These are phyloP conservation scores for Pterobdella sp. DNA, from an alignment of 2,888 invertebrate genomes.

Conservation along the genomic window DNA sequence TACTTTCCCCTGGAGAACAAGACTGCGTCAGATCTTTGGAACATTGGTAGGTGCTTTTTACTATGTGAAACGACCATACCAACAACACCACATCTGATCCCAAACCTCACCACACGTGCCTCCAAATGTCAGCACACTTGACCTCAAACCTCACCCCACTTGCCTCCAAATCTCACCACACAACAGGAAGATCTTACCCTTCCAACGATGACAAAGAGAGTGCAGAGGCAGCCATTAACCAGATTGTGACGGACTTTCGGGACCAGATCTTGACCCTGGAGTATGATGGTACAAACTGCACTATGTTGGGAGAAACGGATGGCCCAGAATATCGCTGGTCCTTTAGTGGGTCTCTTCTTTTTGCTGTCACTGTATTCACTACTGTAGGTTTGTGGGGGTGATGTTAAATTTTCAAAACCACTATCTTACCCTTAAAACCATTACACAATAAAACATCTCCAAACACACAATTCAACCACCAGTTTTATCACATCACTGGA, in stretches of 20 bases:
- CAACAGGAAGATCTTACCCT: conserved; percentile 34
- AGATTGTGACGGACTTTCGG: conserved; percentile 41
- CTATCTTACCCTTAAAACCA: background rate
- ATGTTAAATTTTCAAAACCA: background rate
- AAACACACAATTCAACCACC: background rate
- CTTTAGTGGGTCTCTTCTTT: conserved; percentile 48
- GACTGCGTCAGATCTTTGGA: conserved; percentile 37
- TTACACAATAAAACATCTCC: background rate
- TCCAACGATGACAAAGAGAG: conserved; percentile 20
- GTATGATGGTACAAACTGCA: conserved; percentile 47
- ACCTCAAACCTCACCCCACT: background rate
- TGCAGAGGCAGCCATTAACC: conserved; percentile 26
- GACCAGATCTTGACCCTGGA: conserved; percentile 45
- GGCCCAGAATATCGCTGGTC: conserved; percentile 48
- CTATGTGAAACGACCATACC: background rate
- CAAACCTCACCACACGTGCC: background rate
- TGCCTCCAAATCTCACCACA: background rate
- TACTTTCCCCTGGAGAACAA: conserved; percentile 42
- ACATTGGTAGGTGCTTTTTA: conserved; percentile 16
- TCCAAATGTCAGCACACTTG: background rate
- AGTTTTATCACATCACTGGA: background rate
- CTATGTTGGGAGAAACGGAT: conserved; percentile 41
- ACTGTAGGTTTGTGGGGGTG: conserved; percentile 44
- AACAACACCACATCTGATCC: background rate
- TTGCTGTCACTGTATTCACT: conserved; percentile 50